phyloP scores from a whole-genome alignment of 1,140 invertebrate genomes.

The Drosophila kanapiae region DNA sequence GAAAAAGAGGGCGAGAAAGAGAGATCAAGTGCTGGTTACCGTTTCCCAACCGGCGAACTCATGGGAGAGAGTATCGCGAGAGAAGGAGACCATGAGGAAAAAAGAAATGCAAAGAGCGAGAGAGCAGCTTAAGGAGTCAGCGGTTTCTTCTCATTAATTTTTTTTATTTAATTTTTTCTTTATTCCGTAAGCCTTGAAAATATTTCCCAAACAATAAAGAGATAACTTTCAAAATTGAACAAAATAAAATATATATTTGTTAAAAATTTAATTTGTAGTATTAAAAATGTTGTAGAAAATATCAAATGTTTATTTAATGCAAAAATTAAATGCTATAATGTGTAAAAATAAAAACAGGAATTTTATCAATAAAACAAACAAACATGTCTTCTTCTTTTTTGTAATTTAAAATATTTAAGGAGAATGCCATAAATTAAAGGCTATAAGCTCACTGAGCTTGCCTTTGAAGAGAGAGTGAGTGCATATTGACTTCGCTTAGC shows the following conservation, averaged over 20 bases:
- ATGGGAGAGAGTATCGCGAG: not conserved
- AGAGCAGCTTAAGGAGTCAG: not conserved
- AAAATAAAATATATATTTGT: not conserved
- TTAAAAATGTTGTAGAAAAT: too few relatives aligned
- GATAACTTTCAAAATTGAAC: not conserved
- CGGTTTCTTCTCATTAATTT: not conserved
- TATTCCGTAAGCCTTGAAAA: not conserved
- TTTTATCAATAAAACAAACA: not conserved
- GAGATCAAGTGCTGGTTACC: conserved; percentile 1
- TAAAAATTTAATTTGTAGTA: too few relatives aligned
- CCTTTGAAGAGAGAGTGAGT: conserved; percentile 1
- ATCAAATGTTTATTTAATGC: too few relatives aligned
- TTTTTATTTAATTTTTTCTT: not conserved
- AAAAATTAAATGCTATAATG: too few relatives aligned
- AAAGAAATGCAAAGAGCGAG: not conserved
- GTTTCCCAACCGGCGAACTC: conserved; percentile 33
- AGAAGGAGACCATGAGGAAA: not conserved
- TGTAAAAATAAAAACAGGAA: not conserved
- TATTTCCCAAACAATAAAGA: not conserved
- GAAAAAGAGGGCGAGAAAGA: not conserved
- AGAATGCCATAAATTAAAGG: conserved; percentile 10
- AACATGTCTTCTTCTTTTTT: too few relatives aligned
- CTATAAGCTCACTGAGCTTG: not conserved
- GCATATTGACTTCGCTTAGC: conserved; percentile 26
- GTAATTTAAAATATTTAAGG: not conserved